Evolutionary conservation across 2,113 vertebrate species (phyloP).

Genomic region (Mugil cephalus): DNA sequence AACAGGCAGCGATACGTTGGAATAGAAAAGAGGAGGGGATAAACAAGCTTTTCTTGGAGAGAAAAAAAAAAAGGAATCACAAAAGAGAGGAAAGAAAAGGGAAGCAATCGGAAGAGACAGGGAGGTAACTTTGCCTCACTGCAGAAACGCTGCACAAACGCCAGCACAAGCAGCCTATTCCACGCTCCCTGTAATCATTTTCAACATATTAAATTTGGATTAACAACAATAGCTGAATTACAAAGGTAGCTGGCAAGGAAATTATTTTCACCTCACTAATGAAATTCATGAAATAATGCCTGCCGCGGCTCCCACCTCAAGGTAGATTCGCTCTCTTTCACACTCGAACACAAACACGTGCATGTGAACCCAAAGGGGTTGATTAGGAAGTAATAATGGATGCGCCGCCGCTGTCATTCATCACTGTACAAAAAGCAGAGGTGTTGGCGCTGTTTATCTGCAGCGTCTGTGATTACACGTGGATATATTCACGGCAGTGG

Average conservation of each 20-base stretch:
- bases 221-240: constrained; percentile 75
- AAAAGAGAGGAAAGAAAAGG: constrained; percentile 6
- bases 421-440: constrained; percentile 55
- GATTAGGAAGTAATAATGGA: constrained; percentile 72
- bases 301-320: constrained; percentile 52
- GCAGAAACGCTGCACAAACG: constrained; percentile 17
- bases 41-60: constrained; percentile 43
- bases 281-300: constrained; percentile 78
- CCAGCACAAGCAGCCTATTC: constrained; percentile 13
- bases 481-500: constrained; percentile 40
- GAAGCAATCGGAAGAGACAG: constrained; percentile 3
- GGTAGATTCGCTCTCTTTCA: not conserved
- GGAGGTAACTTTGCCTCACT: constrained; percentile 27
- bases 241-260: constrained; percentile 69
- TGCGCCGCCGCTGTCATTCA: constrained; percentile 45
- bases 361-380: constrained; percentile 55
- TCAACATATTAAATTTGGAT: constrained; percentile 78
- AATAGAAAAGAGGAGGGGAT: constrained; percentile 23
- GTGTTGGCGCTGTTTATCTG: constrained; percentile 46
- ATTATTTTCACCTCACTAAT: constrained; percentile 77
- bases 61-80: constrained; percentile 19
- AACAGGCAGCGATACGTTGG: not conserved
- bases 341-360: constrained; percentile 6
- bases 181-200: constrained; percentile 59
- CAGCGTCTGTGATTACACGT: constrained; percentile 56